These are phyloP conservation scores for Hirtodrosophila duncani DNA, from an alignment of 2,888 invertebrate genomes.

Conservation along the genomic window DNA sequence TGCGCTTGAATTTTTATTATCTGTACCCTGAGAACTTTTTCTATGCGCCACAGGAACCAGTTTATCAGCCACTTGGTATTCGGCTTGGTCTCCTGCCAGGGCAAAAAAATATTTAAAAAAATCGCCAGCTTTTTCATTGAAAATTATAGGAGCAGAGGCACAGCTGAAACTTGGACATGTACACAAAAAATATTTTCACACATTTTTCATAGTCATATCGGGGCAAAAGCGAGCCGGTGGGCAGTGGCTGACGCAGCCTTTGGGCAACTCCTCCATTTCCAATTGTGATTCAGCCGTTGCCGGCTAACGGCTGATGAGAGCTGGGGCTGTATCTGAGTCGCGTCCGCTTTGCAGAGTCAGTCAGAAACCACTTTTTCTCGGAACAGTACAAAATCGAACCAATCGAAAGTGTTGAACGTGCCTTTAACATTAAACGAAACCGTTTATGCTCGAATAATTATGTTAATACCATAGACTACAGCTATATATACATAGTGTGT, in stretches of 20 bases:
- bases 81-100: conserved; percentile 58
- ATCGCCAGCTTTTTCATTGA: conserved; percentile 51
- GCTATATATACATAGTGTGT: conserved; percentile 38
- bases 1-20: conserved; percentile 76
- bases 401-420: conserved; percentile 41
- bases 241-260: conserved; percentile 63
- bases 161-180: conserved; percentile 28
- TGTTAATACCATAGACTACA: conserved; percentile 41
- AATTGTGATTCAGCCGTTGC: conserved; percentile 30
- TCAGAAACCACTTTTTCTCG: conserved; percentile 42
- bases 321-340: conserved; percentile 22
- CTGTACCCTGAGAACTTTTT: conserved; percentile 78
- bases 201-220: conserved; percentile 76
- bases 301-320: conserved; percentile 40
- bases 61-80: conserved; percentile 62
- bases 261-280: conserved; percentile 69
- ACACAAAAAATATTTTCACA: conserved; percentile 75
- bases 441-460: conserved; percentile 30
- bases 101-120: conserved; percentile 38
- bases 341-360: conserved; percentile 4
- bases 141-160: conserved; percentile 52
- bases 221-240: conserved; percentile 51
- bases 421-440: conserved; percentile 34
- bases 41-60: conserved; percentile 63
- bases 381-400: conserved; percentile 54